A percentile compares a stretch with the other conserved stretches of the same genome.
These are phyloP conservation scores for Triops cancriformis DNA, from an alignment of 1,140 invertebrate genomes.

Conservation along the genomic window DNA sequence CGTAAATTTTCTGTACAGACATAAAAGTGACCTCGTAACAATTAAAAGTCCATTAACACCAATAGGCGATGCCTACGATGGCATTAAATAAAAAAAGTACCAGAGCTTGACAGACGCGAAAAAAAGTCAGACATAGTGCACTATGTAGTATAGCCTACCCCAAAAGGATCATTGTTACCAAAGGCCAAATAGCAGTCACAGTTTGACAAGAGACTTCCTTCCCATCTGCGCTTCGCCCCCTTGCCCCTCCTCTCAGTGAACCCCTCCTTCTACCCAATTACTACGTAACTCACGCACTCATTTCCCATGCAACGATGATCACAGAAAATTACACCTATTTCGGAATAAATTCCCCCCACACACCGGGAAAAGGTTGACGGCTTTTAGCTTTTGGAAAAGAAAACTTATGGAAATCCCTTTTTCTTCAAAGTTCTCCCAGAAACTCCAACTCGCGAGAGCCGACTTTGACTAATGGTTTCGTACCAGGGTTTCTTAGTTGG, in stretches of 20 bases:
- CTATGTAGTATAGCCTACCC: too few species aligned
- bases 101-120: too few species aligned
- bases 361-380: not conserved
- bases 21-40: too few species aligned
- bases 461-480: constrained; percentile 7
- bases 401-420: constrained; percentile 3
- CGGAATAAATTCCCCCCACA: not conserved
- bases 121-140: too few species aligned
- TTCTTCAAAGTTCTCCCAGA: not conserved
- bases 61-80: too few species aligned
- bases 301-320: not conserved
- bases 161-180: not conserved
- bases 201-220: constrained; percentile 6
- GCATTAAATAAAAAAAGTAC: too few species aligned
- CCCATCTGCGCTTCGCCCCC: not conserved
- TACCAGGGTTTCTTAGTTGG: not conserved
- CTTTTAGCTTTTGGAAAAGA: not conserved
- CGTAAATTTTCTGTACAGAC: too few species aligned
- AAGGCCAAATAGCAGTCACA: not conserved
- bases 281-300: not conserved
- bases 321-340: not conserved
- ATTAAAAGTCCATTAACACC: too few species aligned
- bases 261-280: not conserved
- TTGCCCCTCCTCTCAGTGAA: not conserved
- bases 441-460: not conserved